Base-by-base conservation (phyloP, 2,888 invertebrate genomes). In the Electrophaes corylata region DNA sequence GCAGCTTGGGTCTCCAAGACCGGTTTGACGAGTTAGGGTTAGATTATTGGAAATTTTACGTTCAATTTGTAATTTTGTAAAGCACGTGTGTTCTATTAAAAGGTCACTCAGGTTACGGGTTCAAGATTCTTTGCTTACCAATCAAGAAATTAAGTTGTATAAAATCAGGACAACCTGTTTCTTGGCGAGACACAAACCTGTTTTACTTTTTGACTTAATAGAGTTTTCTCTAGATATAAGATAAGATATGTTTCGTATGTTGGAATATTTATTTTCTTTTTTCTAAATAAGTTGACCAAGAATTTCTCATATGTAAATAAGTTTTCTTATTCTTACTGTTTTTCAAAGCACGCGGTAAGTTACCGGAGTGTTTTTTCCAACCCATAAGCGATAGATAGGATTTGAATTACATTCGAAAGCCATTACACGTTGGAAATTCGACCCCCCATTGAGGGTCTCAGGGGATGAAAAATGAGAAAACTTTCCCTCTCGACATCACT, bases 1-100 rank as follows among this genome's bases (percentile, higher is more conserved):
- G 79, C 91, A 91, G 90, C 88, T 90, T 88, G 82, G 79, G 66
- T 67, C 67, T 57, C 53, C 11, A 6, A 71, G 65, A 88, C 91
- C 83, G 85, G 91, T 89, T 83, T 60, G 37, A 11, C 26, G 19
- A 51, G 48, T 58, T 54, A 67, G 76, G 82, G 82, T 76, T 75
- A 65, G 55, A 64, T 81, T 83, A 87, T 88, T 81, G 83, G 76
- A 85, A 88, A 88, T 89, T 91, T 91, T 84, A 88, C 90, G 88
- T 83, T 83, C 88, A 86, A 91, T 91, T 91, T 90, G 84, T 82
- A 78, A 88, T 84, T 85, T 81, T 73, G 74, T 77, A 65, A 72
- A 75, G 80, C 89, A 83, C 88, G 87, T 79, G 89, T 78, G 75
- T 81, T 80, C 76, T 79, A 76, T 83, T 78, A 72, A 80, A 83